These are phyloP conservation scores for Drosophila parthenogenetica DNA, from an alignment of 2,888 invertebrate species.

Conservation along the genomic window DNA sequence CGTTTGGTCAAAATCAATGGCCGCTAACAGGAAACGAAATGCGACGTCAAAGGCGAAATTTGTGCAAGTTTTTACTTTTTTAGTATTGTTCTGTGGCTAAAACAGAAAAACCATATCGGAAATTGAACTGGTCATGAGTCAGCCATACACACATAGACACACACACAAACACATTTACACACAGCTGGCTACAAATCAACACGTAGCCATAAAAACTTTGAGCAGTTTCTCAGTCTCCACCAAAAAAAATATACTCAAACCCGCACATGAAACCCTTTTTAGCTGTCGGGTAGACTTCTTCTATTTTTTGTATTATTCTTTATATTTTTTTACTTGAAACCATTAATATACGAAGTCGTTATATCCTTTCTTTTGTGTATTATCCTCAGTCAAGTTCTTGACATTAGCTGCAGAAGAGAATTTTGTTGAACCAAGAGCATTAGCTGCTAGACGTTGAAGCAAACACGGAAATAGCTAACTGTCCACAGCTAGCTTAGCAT, in stretches of 20 bases:
- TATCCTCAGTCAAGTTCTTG: background rate
- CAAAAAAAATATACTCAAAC: conserved; percentile 6
- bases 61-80: conserved; percentile 10
- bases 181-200: conserved; percentile 60
- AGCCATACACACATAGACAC: conserved; percentile 16
- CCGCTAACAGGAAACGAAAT: conserved; percentile 54
- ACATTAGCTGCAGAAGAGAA: background rate
- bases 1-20: conserved; percentile 59
- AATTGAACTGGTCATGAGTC: conserved; percentile 55
- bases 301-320: conserved; percentile 3
- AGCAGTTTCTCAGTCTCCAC: conserved; percentile 30
- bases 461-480: conserved; percentile 46
- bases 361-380: background rate
- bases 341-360: background rate
- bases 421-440: conserved; percentile 2
- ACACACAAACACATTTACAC: conserved; percentile 14
- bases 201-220: conserved; percentile 54
- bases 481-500: conserved; percentile 15
- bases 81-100: conserved; percentile 34
- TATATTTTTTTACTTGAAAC: conserved; percentile 1
- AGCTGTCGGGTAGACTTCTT: conserved; percentile 32
- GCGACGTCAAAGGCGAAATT: conserved; percentile 46
- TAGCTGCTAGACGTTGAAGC: conserved; percentile 29
- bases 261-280: conserved; percentile 49
- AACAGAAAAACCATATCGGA: conserved; percentile 49